Conservation (phyloP, 2,113 vertebrate species). For the Ptilonorhynchus violaceus region DNA sequence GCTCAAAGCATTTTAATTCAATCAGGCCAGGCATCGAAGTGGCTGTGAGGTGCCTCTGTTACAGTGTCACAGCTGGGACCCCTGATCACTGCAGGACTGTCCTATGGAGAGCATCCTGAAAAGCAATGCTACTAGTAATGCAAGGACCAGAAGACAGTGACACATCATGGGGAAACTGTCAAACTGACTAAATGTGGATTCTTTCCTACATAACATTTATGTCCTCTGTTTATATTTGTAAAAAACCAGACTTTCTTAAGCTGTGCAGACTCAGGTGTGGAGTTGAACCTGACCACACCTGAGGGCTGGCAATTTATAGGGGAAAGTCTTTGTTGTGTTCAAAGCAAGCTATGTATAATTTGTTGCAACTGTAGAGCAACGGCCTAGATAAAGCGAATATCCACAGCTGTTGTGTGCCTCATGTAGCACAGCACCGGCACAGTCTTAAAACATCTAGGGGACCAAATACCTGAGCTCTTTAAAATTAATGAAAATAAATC, state of each 20-base stretch:
- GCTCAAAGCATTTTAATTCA: neutral
- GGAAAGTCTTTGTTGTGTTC: neutral
- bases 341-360: neutral
- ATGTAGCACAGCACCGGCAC: neutral
- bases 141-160: neutral
- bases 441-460: neutral
- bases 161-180: neutral
- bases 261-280: neutral
- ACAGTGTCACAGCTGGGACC: neutral
- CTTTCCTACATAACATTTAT: neutral
- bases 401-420: neutral
- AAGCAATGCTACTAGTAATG: rapidly evolving
- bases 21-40: neutral
- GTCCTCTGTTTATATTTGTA: neutral
- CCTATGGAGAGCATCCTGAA: neutral
- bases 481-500: neutral
- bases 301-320: neutral
- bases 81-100: neutral
- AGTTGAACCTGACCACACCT: neutral
- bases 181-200: neutral
- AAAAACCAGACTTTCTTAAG: neutral
- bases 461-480: neutral
- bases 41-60: neutral
- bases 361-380: neutral
- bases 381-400: neutral